Base-by-base conservation (phyloP, 2,888 invertebrate genomes). In the Agriopis leucophaearia region DNA sequence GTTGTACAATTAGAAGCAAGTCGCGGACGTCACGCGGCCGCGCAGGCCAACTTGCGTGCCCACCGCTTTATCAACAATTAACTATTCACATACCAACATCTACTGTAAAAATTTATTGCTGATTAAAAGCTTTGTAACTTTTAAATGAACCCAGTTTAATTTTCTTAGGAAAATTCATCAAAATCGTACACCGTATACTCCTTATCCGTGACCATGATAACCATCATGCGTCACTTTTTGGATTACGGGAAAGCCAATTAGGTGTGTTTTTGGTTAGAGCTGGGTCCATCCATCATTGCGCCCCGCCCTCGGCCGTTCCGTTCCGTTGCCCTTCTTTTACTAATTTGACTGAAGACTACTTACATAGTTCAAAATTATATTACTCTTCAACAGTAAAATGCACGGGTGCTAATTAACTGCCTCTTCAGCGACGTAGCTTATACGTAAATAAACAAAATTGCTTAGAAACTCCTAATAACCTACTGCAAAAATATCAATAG, bases 211-310 rank as follows among this genome's bases (percentile, higher is more conserved):
- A 76, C 78, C 74, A 70, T 73, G 85, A 85, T 87, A 83, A 79
- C 73, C 78, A 88, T 87, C 86, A 80, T 76, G 73, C 75, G 69
- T 82, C 78, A 74, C 71, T 74, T 68, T 70, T 76, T 74, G 78
- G 79, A 78, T 83, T 85, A 88, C 85, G 85, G 84, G 85, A 88
- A 90, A 89, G 88, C 90, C 90, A 91, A 91, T 91, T 91, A 90
- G 86, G 83, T 85, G 84, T 84, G 84, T 87, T 91, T 91, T 91
- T 89, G 87, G 88, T 87, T 83, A 84, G 87, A 86, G 81, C 78
- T 78, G 80, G 77, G 79, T 81, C 83, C 89, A 91, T 92, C 89
- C 88, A 91, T 92, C 90, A 92, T 83, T 56, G 71, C 76, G 84
- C 87, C 86, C 87, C 91, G 90, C 91, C 89, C 86, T 79, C 72